Evolutionary conservation across 2,888 invertebrate genomes (phyloP).

Genomic region (Philaethria dido): DNA sequence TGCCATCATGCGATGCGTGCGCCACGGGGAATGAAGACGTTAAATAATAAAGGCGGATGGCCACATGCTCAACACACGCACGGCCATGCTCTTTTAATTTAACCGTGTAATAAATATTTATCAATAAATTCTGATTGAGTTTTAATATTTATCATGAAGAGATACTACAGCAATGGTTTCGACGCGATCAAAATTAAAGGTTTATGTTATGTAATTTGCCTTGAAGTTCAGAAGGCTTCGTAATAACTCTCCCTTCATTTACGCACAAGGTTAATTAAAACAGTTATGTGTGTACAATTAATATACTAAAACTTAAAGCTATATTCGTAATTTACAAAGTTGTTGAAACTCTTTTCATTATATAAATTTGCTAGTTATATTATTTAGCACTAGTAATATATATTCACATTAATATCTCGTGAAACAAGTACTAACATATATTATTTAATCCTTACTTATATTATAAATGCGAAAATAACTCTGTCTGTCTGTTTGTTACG

Average conservation of each 20-base stretch:
- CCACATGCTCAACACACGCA: constrained; percentile 72
- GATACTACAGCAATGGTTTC: background rate
- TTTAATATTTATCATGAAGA: constrained; percentile 19
- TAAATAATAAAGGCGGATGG: constrained; percentile 81
- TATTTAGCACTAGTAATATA: background rate
- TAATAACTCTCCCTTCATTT: constrained; percentile 13
- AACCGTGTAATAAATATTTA: constrained; percentile 41
- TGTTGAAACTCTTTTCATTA: constrained; percentile 8
- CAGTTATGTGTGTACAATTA: constrained; percentile 10
- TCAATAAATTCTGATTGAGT: constrained; percentile 41
- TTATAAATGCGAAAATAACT: too few relatives aligned
- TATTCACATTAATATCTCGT: background rate
- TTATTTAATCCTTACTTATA: too few relatives aligned
- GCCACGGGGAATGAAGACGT: constrained; percentile 81
- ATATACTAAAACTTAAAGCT: constrained; percentile 8
- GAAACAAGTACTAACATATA: background rate
- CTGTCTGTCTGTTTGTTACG: too few relatives aligned
- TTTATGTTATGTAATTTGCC: constrained; percentile 13
- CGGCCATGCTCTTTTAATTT: constrained; percentile 52
- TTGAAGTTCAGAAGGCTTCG: constrained; percentile 13
- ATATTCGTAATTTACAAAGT: constrained; percentile 5
- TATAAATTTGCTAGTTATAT: constrained; percentile 5
- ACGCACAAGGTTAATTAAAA: constrained; percentile 18
- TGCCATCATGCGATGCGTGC: constrained; percentile 78
- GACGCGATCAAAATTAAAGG: constrained; percentile 9